These are phyloP conservation scores for Nebria brevicollis DNA, from an alignment of 2,888 invertebrate genomes.

Conservation along the genomic window DNA sequence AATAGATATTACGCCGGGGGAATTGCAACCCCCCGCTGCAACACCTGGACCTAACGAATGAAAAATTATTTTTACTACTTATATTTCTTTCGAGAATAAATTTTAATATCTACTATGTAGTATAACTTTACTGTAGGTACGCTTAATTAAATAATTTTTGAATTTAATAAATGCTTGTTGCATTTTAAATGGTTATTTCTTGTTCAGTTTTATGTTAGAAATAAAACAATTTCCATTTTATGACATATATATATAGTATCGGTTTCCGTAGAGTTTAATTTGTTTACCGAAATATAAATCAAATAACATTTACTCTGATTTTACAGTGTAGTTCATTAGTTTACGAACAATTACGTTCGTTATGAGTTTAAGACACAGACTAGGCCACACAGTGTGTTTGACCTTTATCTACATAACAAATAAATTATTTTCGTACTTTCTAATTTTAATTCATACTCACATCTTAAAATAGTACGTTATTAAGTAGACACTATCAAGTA, in stretches of 20 bases:
- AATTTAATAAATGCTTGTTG: too few species aligned
- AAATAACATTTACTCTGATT: background rate
- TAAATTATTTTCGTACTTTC: background rate
- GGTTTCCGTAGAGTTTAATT: background rate
- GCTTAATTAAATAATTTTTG: too few species aligned
- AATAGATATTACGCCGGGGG: constrained; percentile 19
- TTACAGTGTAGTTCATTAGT: background rate
- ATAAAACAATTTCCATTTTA: background rate
- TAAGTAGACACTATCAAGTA: too few species aligned
- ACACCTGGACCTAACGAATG: background rate
- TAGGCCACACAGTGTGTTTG: background rate
- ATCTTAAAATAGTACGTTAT: background rate
- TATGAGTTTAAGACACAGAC: background rate
- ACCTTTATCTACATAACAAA: background rate
- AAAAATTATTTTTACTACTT: background rate
- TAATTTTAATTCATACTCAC: background rate
- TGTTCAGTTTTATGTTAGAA: background rate
- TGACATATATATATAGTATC: background rate
- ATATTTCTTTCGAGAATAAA: background rate
- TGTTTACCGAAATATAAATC: background rate
- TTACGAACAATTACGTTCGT: background rate
- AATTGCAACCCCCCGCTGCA: background rate
- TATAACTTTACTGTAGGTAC: too few species aligned
- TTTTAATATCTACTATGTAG: too few species aligned
- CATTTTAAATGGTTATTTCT: background rate